phyloP scores from a whole-genome alignment of 2,888 invertebrate genomes.

The Eulithis prunata region DNA sequence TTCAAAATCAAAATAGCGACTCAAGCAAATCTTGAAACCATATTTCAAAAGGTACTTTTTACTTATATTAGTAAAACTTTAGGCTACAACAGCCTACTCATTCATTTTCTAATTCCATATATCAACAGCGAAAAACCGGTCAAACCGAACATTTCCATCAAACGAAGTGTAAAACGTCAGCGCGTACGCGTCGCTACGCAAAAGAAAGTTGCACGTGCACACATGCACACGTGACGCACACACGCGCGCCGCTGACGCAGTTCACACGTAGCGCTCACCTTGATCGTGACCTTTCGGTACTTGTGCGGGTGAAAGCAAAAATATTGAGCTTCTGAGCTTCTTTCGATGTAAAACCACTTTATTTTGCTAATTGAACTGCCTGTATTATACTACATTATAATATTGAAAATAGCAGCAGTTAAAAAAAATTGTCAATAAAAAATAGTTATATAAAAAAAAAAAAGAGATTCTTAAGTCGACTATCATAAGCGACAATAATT shows the following conservation, averaged over 20 bases:
- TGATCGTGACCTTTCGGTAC: conserved; percentile 43
- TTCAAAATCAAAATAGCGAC: no score
- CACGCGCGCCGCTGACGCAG: conserved; percentile 25
- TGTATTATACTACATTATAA: background rate
- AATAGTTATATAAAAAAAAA: no score
- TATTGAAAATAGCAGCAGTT: no score
- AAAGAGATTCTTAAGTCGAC: no score
- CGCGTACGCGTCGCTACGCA: conserved; percentile 44
- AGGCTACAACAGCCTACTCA: background rate
- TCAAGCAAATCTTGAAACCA: background rate
- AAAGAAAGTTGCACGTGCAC: conserved; percentile 56
- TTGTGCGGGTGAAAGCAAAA: conserved; percentile 31
- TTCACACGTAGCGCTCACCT: conserved; percentile 37
- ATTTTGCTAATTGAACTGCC: background rate
- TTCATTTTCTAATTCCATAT: conserved; percentile 1
- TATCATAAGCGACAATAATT: no score
- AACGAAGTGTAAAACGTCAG: conserved; percentile 17
- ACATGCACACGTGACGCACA: conserved; percentile 16
- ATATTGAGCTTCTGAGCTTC: conserved; percentile 21
- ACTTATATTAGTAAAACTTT: background rate
- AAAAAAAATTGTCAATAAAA: no score
- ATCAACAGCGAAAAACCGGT: background rate
- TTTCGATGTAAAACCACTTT: conserved; percentile 7
- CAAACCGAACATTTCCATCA: conserved; percentile 20
- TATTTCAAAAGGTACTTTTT: background rate